Evolutionary conservation across 2,888 invertebrate species (phyloP).

Genomic region (Phaedon cochleariae): DNA sequence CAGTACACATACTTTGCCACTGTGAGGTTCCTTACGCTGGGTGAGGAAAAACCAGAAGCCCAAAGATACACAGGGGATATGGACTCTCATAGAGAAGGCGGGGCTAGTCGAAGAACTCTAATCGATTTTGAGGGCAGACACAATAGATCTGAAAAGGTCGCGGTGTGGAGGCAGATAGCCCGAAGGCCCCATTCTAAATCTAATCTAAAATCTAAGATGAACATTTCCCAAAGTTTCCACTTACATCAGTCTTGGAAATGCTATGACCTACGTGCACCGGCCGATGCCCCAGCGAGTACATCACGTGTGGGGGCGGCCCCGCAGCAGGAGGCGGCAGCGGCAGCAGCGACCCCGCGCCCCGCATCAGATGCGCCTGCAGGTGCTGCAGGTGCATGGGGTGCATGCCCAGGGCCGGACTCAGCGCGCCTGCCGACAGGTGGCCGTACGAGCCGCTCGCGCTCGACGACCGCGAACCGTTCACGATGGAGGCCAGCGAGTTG

Average conservation of each 20-base stretch:
- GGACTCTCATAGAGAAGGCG: no score
- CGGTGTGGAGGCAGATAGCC: no score
- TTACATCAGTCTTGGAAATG: slow-evolving; percentile 58
- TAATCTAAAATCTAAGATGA: no score
- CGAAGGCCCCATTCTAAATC: no score
- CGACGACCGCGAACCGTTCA: slow-evolving; percentile 85
- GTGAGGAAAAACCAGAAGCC: no score
- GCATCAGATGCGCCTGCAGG: slow-evolving; percentile 81
- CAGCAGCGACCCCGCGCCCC: slow-evolving; percentile 68
- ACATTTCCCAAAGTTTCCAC: no score
- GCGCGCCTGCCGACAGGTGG: slow-evolving; percentile 88
- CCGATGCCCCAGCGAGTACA: slow-evolving; percentile 61
- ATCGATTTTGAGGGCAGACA: no score
- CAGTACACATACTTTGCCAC: no score
- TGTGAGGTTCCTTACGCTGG: no score
- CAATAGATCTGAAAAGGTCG: no score
- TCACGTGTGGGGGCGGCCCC: slow-evolving; percentile 57
- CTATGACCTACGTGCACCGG: slow-evolving; percentile 58
- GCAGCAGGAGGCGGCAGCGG: slow-evolving; percentile 61
- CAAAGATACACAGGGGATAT: no score
- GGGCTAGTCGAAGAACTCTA: no score
- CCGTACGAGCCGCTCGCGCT: slow-evolving; percentile 96
- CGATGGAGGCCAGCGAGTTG: slow-evolving; percentile 83
- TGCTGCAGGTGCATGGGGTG: slow-evolving; percentile 76
- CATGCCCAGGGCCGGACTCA: slow-evolving; percentile 83